Base-by-base conservation (phyloP, 2,888 invertebrate genomes). In the Lepidonotus clava region DNA sequence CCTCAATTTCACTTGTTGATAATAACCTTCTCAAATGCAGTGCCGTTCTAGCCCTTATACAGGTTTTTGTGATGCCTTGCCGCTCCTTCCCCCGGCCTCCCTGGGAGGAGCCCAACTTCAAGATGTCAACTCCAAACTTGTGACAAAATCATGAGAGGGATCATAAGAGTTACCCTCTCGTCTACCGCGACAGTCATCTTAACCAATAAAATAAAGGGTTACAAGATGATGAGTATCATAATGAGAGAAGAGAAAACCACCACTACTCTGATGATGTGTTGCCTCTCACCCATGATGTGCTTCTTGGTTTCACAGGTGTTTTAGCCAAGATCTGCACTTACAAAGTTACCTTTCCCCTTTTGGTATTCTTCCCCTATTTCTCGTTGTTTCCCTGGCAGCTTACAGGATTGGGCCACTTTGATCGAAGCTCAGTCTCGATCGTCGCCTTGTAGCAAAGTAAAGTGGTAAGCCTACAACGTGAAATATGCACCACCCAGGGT, bases 1-100 rank as follows among this genome's bases (percentile, higher is more conserved):
- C 61, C 51, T 88, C 46, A 80, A 80, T 46, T 80, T 80, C 41
- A 80, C 80, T 41, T 80, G n/a, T 46, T 51, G 8, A 46, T 80
- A 46, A 80, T 38, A 4, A 71, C n/a, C 51, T 51, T 41, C 40
- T 46, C 8, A 46, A 41, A 32, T 36, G 38, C 38, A 80, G 41
- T 80, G 41, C 80, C 80, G 28, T 80, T 77, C 51, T 80, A 80
- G 80, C 80, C 80, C 41, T 21, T 80, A 41, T 71, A 46, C 80
- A 80, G 80, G 80, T 51, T 41, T 41, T 80, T 18, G 21, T 41
- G 21, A 46, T 80, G 80, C 46, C 46, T 46, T 46, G 46, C 18
- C 6, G 8, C 46, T n/a, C 53, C 8, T 18, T 18, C 8, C 46
- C 46, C 46, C 6, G 18, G 46, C 18, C 8, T 11, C 6, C 46